A percentile compares a stretch with the other conserved stretches of the same genome.
These are phyloP conservation scores for Pristionchus japonicus DNA, from an alignment of 2,888 invertebrate genomes.

Conservation along the genomic window DNA sequence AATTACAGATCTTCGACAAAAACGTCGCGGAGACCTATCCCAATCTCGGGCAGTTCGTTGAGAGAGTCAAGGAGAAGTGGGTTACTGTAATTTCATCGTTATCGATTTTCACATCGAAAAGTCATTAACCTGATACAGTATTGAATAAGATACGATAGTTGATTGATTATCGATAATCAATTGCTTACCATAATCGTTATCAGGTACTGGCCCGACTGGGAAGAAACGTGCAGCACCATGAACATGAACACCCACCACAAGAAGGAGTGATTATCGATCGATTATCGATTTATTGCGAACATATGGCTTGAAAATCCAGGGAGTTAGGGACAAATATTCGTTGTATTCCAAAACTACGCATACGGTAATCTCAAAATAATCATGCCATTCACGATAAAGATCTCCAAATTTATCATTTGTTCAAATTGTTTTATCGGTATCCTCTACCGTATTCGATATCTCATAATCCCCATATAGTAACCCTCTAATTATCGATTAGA, in stretches of 20 bases:
- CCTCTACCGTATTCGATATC: neutral
- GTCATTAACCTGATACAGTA: too few relatives aligned
- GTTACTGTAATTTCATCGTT: neutral
- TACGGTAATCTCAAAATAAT: too few relatives aligned
- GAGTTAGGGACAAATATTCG: too few relatives aligned
- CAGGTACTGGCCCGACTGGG: conserved; percentile 47
- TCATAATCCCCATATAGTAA: neutral
- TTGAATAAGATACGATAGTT: too few relatives aligned
- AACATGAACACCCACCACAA: conserved; percentile 42
- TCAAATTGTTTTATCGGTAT: neutral
- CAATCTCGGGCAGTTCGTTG: neutral
- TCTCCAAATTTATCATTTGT: neutral
- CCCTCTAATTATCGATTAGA: conserved; percentile 28
- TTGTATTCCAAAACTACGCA: too few relatives aligned
- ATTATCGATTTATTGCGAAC: neutral
- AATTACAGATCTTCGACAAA: neutral
- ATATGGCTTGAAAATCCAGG: too few relatives aligned
- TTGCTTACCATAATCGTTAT: too few relatives aligned
- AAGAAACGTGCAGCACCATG: conserved; percentile 40
- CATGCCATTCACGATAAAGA: neutral
- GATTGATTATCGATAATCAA: too few relatives aligned
- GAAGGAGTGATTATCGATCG: neutral
- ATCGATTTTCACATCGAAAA: neutral
- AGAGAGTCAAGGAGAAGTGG: conserved; percentile 16
- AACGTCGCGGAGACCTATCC: neutral